phyloP scores from a whole-genome alignment of 2,888 invertebrate species.

The Dicycla oo region DNA sequence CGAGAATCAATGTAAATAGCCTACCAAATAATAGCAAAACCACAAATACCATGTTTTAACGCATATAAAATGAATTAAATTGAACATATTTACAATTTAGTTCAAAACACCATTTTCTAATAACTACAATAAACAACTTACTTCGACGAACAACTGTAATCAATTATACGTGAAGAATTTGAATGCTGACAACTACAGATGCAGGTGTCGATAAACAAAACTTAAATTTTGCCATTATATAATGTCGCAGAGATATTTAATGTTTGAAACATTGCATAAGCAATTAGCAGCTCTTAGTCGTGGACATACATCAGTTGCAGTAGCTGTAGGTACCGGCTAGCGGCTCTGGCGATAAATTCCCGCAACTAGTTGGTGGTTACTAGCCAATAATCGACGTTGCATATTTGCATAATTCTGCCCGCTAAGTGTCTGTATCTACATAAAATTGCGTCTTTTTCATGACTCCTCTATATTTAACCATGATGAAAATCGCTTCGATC shows the following conservation, averaged over 20 bases:
- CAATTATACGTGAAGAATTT: constrained; percentile 50
- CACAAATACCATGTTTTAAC: too few relatives aligned
- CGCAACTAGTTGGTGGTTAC: constrained; percentile 84
- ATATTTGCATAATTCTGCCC: constrained; percentile 88
- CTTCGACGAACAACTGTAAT: constrained; percentile 34
- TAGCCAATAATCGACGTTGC: constrained; percentile 85
- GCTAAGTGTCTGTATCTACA: constrained; percentile 88
- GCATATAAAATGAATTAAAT: too few relatives aligned
- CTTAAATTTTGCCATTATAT: constrained; percentile 41
- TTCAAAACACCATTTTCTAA: constrained; percentile 6
- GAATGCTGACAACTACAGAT: constrained; percentile 42
- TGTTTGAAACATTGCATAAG: constrained; percentile 61
- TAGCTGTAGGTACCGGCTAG: constrained; percentile 62
- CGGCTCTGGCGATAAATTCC: constrained; percentile 81
- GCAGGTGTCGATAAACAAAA: constrained; percentile 39
- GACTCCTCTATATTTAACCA: constrained; percentile 82
- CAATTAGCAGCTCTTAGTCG: constrained; percentile 72
- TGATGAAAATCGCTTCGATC: constrained; percentile 77
- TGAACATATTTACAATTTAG: constrained; percentile 1
- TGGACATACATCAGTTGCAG: constrained; percentile 71
- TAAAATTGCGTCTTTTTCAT: constrained; percentile 88
- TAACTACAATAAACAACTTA: neutral
- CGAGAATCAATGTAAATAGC: neutral
- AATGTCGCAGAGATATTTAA: constrained; percentile 49
- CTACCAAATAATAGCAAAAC: neutral